Percentiles rank a stretch among this genome's conserved stretches.
Conservation (phyloP, 1,140 invertebrate genomes). For the Heliconius himera region DNA sequence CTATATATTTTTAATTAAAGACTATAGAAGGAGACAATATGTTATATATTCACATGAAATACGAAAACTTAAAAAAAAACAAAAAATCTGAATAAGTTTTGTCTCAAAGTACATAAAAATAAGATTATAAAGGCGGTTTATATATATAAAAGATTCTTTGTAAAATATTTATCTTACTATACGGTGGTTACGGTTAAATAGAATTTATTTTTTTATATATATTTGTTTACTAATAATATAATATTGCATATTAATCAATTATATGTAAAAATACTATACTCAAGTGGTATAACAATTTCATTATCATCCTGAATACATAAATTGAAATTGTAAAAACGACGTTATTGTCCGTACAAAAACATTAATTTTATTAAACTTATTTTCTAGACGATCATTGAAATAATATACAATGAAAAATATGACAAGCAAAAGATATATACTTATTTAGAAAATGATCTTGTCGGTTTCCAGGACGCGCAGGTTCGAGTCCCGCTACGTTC, state of each 20-base stretch:
- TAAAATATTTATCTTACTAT: background rate
- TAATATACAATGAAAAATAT: background rate
- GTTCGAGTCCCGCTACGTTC: too few species aligned
- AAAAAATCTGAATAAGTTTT: too few species aligned
- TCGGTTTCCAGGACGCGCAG: too few species aligned
- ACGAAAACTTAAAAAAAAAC: too few species aligned
- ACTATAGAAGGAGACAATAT: background rate
- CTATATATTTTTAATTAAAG: background rate
- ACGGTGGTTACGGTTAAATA: background rate
- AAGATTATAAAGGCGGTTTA: background rate
- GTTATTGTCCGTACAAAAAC: background rate
- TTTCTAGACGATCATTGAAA: background rate
- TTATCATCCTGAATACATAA: background rate
- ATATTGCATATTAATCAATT: slow-evolving; percentile 1
- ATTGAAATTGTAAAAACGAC: background rate
- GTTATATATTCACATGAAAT: too few species aligned
- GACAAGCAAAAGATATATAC: background rate
- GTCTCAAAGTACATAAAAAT: background rate
- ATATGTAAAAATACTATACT: background rate
- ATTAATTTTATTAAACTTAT: background rate
- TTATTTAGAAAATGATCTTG: too few species aligned
- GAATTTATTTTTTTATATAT: background rate
- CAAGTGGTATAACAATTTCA: background rate
- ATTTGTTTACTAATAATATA: background rate
- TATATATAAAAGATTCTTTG: background rate